Evolutionary conservation across 2,888 invertebrate genomes (phyloP), one percentile per base, ranked within the genome.

Genomic region (Lacanobia wlatinum): DNA sequence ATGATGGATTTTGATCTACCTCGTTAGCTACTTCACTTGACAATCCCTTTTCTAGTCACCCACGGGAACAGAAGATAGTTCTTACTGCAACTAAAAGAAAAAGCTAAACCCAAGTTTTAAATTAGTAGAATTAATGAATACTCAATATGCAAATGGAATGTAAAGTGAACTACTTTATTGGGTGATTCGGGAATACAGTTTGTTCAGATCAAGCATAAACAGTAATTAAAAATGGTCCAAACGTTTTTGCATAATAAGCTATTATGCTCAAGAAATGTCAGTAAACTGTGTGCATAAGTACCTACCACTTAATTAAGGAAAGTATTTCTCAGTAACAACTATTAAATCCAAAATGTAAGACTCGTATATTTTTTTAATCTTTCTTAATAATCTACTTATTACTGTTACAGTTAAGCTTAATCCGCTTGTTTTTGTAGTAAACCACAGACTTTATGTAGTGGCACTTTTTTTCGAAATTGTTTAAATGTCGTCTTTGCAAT

Each of bases 321-420:
- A 86, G 82, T 79, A 76, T 84, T 88, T 87, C 86, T 83, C 71
- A 48, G 86, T 84, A 80, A 73, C 80, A 78, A 81, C 86, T 75
- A 80, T 84, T 83, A 86, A 84, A 72, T 18, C 66, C 72, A 69
- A 83, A 78, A 79, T 76, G 63, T 77, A 83, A 73, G 69, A 67
- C 79, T 65, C 79, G 60, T 86, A 77, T 80, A 83, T 76, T 73
- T 70, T 77, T 81, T 82, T 83, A 84, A 87, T 87, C 87, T 87
- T 87, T 76, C 77, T 81, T 82, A 70, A 78, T 78, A 87, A 87
- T 87, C 87, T 84, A 72, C 74, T 59, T 62, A 70, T 68, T 74
- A 58, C 71, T 64, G 67, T 75, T 79, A 83, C 82, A 77, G 82
- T 84, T 84, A 86, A 55, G 53, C 70, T 64, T 68, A 64, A 67